These are phyloP conservation scores for Dasypus novemcinctus DNA, from an alignment of 2,113 vertebrate species.

Conservation along the genomic window DNA sequence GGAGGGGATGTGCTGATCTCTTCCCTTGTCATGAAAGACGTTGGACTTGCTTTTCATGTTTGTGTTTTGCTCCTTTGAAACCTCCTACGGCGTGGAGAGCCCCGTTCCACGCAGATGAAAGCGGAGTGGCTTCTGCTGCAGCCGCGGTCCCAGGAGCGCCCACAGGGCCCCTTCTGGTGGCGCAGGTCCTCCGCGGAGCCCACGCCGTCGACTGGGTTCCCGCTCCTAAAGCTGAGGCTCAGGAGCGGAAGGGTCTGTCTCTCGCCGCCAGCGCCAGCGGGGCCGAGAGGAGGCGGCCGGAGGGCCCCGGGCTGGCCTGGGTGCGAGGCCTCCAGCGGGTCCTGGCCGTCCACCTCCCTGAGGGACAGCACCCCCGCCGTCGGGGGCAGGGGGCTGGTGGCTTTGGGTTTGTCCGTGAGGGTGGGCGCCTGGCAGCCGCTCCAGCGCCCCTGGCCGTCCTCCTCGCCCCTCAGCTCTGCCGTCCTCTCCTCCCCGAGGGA, in stretches of 20 bases:
- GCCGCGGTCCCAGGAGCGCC: no score
- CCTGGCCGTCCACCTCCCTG: not conserved
- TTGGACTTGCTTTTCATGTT: not conserved
- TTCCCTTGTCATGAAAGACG: not conserved
- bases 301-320: fast-evolving
- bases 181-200: no score
- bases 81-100: not conserved
- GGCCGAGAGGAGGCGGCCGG: not conserved
- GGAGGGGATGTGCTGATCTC: not conserved
- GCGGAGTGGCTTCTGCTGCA: not conserved
- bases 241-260: not conserved
- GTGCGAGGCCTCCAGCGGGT: not conserved
- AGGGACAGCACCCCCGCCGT: fast-evolving
- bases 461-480: not conserved
- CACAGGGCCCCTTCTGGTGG: fast-evolving
- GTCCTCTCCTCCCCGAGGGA: fast-evolving
- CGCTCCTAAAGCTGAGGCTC: no score
- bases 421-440: not conserved
- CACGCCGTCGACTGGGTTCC: no score
- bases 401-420: not conserved
- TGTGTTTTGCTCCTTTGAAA: not conserved
- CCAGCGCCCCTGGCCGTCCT: no score
- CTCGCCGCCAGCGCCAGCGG: fast-evolving
- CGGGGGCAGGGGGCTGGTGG: no score
- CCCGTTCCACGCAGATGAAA: not conserved